A percentile compares a stretch with the other conserved stretches of the same genome.
phyloP scores from a whole-genome alignment of 2,888 invertebrate genomes.

The Noctua janthina region DNA sequence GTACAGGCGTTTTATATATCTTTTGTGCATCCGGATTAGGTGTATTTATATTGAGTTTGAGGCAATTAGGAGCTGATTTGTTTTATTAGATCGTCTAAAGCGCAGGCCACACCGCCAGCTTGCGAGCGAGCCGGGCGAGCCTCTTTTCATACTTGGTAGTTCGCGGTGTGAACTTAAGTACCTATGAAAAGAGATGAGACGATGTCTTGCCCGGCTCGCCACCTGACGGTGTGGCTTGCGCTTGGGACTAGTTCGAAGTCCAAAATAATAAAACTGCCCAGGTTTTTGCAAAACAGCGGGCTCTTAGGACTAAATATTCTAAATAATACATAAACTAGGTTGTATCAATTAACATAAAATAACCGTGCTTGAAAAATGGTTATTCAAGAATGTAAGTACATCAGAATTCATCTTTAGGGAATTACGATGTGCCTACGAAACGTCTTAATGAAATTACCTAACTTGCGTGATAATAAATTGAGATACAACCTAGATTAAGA shows the following conservation, averaged over 20 bases:
- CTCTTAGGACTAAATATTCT: not conserved
- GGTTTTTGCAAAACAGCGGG: not conserved
- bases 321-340: not conserved
- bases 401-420: not conserved
- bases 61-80: not conserved
- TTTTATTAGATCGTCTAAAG: not conserved
- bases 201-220: no score
- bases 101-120: no score
- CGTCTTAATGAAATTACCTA: constrained; percentile 27
- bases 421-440: not conserved
- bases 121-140: no score
- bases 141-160: no score
- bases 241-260: not conserved
- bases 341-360: not conserved
- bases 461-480: constrained; percentile 16
- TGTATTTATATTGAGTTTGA: not conserved
- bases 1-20: not conserved
- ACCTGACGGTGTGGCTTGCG: no score
- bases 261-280: not conserved
- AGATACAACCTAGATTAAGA: constrained; percentile 15
- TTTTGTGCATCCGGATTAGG: not conserved
- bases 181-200: no score
- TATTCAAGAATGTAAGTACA: no score
- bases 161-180: no score
- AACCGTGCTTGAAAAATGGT: not conserved